Percentiles rank a stretch among this genome's conserved stretches.
phyloP scores from a whole-genome alignment of 2,113 vertebrate species.

The Macquaria ambigua region DNA sequence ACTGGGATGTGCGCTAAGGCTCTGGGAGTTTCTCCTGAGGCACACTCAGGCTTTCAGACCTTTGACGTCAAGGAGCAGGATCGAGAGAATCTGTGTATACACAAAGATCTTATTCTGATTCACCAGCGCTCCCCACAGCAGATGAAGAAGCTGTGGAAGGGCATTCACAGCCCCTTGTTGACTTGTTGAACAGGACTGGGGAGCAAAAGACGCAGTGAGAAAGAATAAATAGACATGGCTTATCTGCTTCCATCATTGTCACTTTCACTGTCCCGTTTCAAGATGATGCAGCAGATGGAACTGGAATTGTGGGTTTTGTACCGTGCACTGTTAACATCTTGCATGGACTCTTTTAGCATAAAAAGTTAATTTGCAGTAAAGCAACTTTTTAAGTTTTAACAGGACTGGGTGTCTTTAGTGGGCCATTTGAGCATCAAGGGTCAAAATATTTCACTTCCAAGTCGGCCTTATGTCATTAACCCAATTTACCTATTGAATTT shows the following conservation, averaged over 20 bases:
- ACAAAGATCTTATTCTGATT: constrained; percentile 84
- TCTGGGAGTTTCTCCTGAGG: constrained; percentile 74
- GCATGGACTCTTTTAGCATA: neutral
- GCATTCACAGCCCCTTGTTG: constrained; percentile 76
- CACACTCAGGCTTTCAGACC: constrained; percentile 81
- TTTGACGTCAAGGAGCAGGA: constrained; percentile 70
- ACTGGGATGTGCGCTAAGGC: constrained; percentile 83
- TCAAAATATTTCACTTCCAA: neutral
- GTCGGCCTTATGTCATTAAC: neutral
- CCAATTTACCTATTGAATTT: neutral
- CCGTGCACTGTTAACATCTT: neutral
- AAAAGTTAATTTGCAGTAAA: neutral
- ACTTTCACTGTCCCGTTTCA: neutral
- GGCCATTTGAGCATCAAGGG: neutral
- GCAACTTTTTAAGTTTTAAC: neutral
- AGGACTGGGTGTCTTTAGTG: neutral
- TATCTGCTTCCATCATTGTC: too few species aligned
- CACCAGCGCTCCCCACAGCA: constrained; percentile 85
- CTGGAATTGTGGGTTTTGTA: neutral
- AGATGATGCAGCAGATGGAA: neutral
- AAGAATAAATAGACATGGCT: neutral
- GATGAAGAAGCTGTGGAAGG: constrained; percentile 84
- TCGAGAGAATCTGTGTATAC: constrained; percentile 85
- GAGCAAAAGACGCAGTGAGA: neutral
- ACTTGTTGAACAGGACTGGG: constrained; percentile 70